A percentile compares a stretch with the other conserved stretches of the same genome.
phyloP scores from a whole-genome alignment of 2,888 invertebrate genomes.

The Zonitis immaculata region DNA sequence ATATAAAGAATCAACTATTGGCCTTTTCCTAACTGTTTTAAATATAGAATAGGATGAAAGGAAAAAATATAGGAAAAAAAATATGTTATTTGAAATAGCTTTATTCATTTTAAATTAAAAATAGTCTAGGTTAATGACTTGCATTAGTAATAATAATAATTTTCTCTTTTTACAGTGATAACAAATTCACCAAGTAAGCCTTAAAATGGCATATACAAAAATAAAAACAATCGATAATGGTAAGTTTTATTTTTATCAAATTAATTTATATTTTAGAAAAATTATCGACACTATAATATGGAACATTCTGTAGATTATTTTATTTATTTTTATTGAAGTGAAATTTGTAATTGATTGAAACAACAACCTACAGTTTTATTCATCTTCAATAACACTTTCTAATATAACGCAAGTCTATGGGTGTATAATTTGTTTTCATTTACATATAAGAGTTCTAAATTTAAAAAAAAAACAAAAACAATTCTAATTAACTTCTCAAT shows the following conservation, averaged over 20 bases:
- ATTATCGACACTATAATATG: too few species aligned
- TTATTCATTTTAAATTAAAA: constrained; percentile 31
- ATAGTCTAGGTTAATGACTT: constrained; percentile 33
- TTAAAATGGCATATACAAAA: constrained; percentile 28
- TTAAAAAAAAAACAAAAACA: too few species aligned
- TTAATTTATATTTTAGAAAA: too few species aligned
- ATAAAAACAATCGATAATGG: constrained; percentile 27
- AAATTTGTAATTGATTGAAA: background rate
- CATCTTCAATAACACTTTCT: background rate
- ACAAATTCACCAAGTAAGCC: constrained; percentile 24
- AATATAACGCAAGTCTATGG: background rate
- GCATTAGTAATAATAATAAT: constrained; percentile 17
- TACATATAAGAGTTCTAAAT: background rate
- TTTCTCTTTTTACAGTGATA: constrained; percentile 22
- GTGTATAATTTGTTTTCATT: background rate
- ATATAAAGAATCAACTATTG: background rate
- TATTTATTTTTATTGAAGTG: background rate
- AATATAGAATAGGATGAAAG: constrained; percentile 21
- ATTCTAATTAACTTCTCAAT: background rate
- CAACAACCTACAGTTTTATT: background rate
- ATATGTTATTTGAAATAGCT: constrained; percentile 22
- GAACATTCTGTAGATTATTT: too few species aligned
- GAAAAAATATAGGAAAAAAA: constrained; percentile 23
- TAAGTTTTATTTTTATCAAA: constrained; percentile 17
- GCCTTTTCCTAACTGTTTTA: constrained; percentile 13